Evolutionary conservation across 2,888 invertebrate genomes (phyloP), one percentile per base, ranked within the genome.

Genomic region (Orthonevra nobilis): DNA sequence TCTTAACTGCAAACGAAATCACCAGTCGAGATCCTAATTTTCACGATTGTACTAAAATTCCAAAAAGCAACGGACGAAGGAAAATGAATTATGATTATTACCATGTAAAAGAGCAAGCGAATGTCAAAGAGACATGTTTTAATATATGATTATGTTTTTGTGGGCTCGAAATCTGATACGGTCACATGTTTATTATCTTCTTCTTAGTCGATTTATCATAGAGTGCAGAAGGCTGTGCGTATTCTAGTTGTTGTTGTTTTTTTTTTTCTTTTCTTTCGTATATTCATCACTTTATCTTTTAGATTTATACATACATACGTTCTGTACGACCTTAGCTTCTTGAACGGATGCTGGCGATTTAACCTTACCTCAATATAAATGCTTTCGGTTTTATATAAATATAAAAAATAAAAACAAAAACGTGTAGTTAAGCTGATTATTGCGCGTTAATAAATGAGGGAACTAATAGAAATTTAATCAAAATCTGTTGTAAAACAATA

Each of bases 61-160:
- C 40, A 69, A 66, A 54, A 75, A 60, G 32, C 42, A 79, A 48
- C 81, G 52, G 60, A 68, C 54, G 54, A 52, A 84, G 85, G 88
- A 87, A 88, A 87, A 88, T 88, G 88, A 88, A 85, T 88, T 88
- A 88, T 87, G 86, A 86, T 88, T 88, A 88, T 88, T 88, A 86
- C 87, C 85, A 86, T 86, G 87, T 87, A 87, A 87, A 86, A 87
- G 87, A 87, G 87, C 87, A 86, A 86, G 87, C 86, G 86, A 87
- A 87, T 87, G 86, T 87, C 88, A 88, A 87, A 87, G 87, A 86
- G 87, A 87, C 88, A 88, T 87, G 86, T 86, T 86, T 87, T 86
- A 88, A 88, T 87, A 88, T 88, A 88, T 88, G 88, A 87, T 87
- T 86, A 86, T 88, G 87, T 87, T 86, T 85, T 87, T 84, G 84